Evolutionary conservation across 2,888 invertebrate species (phyloP), one percentile per base, ranked within the genome.

Genomic region (Ceriagrion tenellum): DNA sequence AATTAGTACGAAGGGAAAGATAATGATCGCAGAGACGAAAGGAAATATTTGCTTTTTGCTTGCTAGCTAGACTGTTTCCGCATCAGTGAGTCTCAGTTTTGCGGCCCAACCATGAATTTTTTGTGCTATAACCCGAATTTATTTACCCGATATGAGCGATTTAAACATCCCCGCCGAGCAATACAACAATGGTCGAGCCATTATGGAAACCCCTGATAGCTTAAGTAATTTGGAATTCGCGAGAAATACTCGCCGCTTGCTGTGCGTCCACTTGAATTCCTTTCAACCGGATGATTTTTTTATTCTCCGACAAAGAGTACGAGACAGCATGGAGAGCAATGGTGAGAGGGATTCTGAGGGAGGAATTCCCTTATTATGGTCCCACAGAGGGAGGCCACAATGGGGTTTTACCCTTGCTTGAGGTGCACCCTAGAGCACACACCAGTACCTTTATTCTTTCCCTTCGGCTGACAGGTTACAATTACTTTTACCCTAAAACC

Each of bases 171-270:
- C 35, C 81, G n/a, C 35, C 4, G 81, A 81, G 26, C 35, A 81
- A 35, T 81, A 81, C n/a, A 89, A 89, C 89, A 89, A 89, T 89
- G 55, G 20, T 13, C 26, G 55, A 0, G 55, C 55, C 89, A 89
- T 89, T 55, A 89, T 89, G 47, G 20, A 89, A 89, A 89, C 55
- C 47, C 89, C 55, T 89, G 55, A 89, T 89, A 89, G 89, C 89
- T 55, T 55, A 26, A 89, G 55, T 89, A 89, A 89, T 89, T 89
- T 89, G n/a, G 89, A 89, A 55, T 89, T 55, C 89, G n/a, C 89
- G 47, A 26, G 26, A n/a, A 47, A n/a, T 23, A 89, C 55, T 55
- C 55, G 55, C 35, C 13, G 30, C 35, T 16, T 16, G 12, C 13
- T 8, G 81, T 35, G 81, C 81, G 35, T 81, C 81, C 81, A 81